phyloP scores from a whole-genome alignment of 2,888 invertebrate genomes.

The Clostera curtula region DNA sequence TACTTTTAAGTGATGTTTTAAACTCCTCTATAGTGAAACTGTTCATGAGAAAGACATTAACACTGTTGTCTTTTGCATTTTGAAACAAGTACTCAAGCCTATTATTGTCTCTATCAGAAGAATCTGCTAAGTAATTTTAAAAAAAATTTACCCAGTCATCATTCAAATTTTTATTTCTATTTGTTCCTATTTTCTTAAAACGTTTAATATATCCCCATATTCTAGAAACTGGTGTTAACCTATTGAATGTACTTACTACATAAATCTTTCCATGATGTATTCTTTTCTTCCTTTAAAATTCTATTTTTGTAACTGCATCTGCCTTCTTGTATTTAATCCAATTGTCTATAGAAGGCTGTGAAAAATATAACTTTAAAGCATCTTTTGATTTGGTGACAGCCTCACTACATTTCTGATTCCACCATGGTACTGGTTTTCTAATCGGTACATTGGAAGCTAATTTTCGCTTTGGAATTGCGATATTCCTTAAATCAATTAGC shows the following conservation, averaged over 20 bases:
- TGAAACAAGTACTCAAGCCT: neutral
- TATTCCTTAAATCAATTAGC: conserved; percentile 2
- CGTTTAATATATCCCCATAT: conserved; percentile 2
- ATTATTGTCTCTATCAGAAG: neutral
- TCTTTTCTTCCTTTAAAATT: conserved; percentile 4
- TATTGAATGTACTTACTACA: conserved; percentile 5
- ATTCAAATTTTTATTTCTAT: conserved; percentile 1
- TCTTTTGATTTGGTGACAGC: neutral
- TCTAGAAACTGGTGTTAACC: conserved; percentile 1
- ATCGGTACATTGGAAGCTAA: neutral
- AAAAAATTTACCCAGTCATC: conserved; percentile 1
- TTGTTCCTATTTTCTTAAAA: conserved; percentile 1
- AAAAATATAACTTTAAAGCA: neutral
- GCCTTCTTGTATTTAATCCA: conserved; percentile 2
- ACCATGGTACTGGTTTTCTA: conserved; percentile 2
- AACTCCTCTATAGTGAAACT: neutral
- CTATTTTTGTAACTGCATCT: conserved; percentile 6
- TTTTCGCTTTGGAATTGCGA: conserved; percentile 1
- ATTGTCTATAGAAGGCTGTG: conserved; percentile 1
- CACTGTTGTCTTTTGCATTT: neutral
- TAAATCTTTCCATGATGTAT: conserved; percentile 4
- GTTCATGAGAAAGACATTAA: neutral
- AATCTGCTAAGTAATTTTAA: neutral
- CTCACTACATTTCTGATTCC: conserved; percentile 1
- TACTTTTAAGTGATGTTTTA: neutral